Conservation (phyloP, 2,888 invertebrate species). For the Eremobia ochroleuca region DNA sequence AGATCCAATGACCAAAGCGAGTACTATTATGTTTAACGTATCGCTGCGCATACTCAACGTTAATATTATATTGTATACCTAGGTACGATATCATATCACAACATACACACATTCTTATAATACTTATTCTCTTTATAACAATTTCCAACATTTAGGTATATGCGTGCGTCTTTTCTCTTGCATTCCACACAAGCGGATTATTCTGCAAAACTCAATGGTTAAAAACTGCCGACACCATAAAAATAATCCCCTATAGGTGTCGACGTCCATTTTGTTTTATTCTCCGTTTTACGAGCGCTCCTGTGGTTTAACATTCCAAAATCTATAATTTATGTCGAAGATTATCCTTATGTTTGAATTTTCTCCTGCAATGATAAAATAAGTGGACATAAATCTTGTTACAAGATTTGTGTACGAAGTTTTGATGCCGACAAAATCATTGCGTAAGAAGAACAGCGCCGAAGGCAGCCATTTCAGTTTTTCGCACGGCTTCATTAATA, state of each 20-base stretch:
- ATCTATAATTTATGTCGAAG: conserved; percentile 57
- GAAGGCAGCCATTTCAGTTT: not conserved
- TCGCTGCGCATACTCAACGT: too few relatives aligned
- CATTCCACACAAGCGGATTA: too few relatives aligned
- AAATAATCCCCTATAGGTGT: conserved; percentile 30
- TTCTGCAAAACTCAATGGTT: not conserved
- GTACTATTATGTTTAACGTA: too few relatives aligned
- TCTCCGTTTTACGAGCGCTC: conserved; percentile 46
- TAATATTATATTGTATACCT: too few relatives aligned
- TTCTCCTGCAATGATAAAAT: conserved; percentile 31
- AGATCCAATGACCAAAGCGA: too few relatives aligned
- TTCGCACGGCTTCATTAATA: not conserved
- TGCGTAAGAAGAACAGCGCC: not conserved
- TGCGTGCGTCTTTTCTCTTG: too few relatives aligned
- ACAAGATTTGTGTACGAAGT: not conserved
- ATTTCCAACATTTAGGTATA: too few relatives aligned
- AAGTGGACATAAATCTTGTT: not conserved
- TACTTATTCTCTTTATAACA: too few relatives aligned
- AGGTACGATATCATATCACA: too few relatives aligned
- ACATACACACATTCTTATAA: too few relatives aligned
- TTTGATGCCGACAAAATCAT: not conserved
- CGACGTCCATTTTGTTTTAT: conserved; percentile 58
- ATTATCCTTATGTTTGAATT: conserved; percentile 44
- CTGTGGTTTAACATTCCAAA: conserved; percentile 49
- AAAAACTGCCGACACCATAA: conserved; percentile 3